Conservation (phyloP, 1,140 invertebrate species). For the Drusus annulatus region DNA sequence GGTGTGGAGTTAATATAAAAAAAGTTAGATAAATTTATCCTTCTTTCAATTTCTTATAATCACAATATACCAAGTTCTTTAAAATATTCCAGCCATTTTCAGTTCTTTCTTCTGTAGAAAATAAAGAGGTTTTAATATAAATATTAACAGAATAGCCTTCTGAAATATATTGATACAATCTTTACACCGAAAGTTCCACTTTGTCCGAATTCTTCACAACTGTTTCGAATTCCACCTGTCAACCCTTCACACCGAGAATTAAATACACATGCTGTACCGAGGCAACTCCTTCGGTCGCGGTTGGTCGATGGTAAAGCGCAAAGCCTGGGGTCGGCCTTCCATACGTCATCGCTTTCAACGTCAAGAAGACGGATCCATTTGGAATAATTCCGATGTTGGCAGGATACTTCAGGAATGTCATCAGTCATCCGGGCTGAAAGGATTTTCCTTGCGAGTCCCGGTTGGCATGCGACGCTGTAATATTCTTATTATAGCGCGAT, state of each 20-base stretch:
- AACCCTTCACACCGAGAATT: conserved; percentile 19
- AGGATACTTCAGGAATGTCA: conserved; percentile 53
- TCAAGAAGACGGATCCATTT: conserved; percentile 50
- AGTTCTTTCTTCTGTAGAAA: too few species aligned
- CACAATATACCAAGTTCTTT: too few species aligned
- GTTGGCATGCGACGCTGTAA: conserved; percentile 43
- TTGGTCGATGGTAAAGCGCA: not conserved
- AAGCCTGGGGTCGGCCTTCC: too few species aligned
- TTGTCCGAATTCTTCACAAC: conserved; percentile 27
- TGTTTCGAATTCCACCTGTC: conserved; percentile 39
- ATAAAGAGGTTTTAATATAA: too few species aligned
- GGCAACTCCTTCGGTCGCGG: conserved; percentile 2
- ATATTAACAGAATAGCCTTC: too few species aligned
- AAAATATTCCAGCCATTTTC: too few species aligned
- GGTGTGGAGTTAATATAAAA: too few species aligned
- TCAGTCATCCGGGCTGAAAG: conserved; percentile 53
- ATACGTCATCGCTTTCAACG: conserved; percentile 35
- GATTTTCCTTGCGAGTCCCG: conserved; percentile 32
- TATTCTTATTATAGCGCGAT: conserved; percentile 45
- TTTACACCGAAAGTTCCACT: conserved; percentile 11
- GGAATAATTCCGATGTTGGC: conserved; percentile 51
- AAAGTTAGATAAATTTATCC: too few species aligned
- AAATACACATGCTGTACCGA: not conserved
- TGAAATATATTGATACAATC: conserved; percentile 9
- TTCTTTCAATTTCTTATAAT: too few species aligned